phyloP scores from a whole-genome alignment of 1,140 invertebrate species.

The Tetragnatha versicolor region DNA sequence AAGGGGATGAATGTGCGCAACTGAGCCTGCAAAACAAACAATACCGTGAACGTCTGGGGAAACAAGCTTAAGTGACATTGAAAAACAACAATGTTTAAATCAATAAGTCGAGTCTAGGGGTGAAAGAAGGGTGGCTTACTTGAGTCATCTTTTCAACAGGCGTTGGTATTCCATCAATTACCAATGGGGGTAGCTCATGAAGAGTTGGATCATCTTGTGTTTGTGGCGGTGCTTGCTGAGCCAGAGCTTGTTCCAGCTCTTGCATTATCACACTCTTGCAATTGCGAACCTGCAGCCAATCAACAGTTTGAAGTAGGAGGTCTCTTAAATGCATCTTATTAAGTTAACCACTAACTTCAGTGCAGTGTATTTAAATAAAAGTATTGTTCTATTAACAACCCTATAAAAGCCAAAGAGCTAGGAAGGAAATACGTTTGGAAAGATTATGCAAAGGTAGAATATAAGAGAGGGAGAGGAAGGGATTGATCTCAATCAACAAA shows the following conservation, averaged over 20 bases:
- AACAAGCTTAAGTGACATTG: neutral
- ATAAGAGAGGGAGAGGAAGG: no score
- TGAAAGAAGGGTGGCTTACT: constrained; percentile 60
- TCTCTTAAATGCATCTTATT: no score
- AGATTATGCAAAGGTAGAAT: no score
- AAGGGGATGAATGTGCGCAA: constrained; percentile 94
- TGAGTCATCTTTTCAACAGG: constrained; percentile 99
- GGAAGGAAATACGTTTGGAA: neutral
- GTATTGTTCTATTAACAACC: neutral
- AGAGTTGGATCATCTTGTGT: constrained; percentile 89
- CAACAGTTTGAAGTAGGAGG: no score
- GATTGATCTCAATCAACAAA: no score
- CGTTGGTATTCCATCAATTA: constrained; percentile 96
- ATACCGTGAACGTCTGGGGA: neutral
- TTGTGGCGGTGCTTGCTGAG: constrained; percentile 91
- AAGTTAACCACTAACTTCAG: no score
- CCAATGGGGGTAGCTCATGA: constrained; percentile 92
- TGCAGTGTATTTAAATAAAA: no score
- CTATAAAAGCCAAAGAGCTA: neutral
- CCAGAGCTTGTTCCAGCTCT: constrained; percentile 89
- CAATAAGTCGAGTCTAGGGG: neutral
- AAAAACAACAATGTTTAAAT: neutral
- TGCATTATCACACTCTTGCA: constrained; percentile 90
- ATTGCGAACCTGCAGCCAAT: constrained; percentile 81
- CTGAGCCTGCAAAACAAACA: constrained; percentile 73